Evolutionary conservation across 2,888 invertebrate species (phyloP), one percentile per base, ranked within the genome.

Genomic region (Catotricha subobsoleta): DNA sequence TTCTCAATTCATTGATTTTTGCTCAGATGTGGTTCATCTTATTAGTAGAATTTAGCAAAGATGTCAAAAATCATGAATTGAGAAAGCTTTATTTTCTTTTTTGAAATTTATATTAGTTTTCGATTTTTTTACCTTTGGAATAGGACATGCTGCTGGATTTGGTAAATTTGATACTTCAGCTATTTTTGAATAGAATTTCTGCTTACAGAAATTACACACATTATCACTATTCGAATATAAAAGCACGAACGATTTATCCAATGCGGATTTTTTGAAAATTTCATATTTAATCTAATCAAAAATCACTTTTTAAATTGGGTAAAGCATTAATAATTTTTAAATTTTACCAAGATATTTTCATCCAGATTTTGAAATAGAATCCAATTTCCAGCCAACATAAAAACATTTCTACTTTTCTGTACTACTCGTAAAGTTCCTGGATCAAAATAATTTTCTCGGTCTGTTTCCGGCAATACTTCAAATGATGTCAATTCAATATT

Each of bases 161-260:
- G 42, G 42, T 5, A 42, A 16, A 39, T 42, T 42, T 4, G 42
- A 41, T 15, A 13, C 29, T 20, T 41, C 21, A 3, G n/a, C 2
- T 12, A 41, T 2, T 12, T 15, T 8, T 15, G 35, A 35, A 40
- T 40, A 40, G 8, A 28, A 6, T 13, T 25, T n/a, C 6, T 6
- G 3, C 19, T 33, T 35, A 4, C 28, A 28, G 9, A 2, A 10
- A 4, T 40, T 35, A 16, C 40, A 40, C 3, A 28, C n/a, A 28
- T 16, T 9, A 4, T 19, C n/a, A 3, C n/a, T 9, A 10, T 8
- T 23, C 9, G 8, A 13, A 15, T 31, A 39, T 10, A 39, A 21
- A n/a, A n/a, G n/a, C 2, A 8, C n/a, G 21, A 12, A 23, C 23
- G 10, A 23, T 23, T 7, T 30, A 23, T 8, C 10, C 31, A 13